These are phyloP conservation scores for Archivesica marissinica DNA, from an alignment of 1,140 invertebrate species.

Conservation along the genomic window DNA sequence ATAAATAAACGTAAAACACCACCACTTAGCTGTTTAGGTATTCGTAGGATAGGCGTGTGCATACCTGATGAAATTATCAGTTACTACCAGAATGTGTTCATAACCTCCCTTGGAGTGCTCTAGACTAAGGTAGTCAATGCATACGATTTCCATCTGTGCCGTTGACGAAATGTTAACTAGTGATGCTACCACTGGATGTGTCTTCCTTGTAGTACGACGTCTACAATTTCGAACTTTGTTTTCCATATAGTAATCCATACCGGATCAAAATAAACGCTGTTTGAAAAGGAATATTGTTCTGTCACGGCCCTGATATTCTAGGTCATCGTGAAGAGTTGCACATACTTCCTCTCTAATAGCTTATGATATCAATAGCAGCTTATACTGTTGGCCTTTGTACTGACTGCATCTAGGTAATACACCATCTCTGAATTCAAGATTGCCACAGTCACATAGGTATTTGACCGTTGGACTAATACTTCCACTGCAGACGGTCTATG, in stretches of 20 bases:
- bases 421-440: conserved; percentile 49
- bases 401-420: conserved; percentile 36
- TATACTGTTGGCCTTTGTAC: conserved; percentile 5
- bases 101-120: conserved; percentile 11
- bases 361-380: conserved; percentile 41
- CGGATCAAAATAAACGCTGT: conserved; percentile 53
- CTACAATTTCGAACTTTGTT: neutral
- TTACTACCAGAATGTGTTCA: neutral
- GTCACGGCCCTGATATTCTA: too few species aligned
- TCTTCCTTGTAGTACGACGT: neutral
- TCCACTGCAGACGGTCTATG: neutral
- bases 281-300: conserved; percentile 30
- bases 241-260: conserved; percentile 55
- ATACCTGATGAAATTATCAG: too few species aligned
- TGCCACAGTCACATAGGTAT: conserved; percentile 47
- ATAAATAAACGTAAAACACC: too few species aligned
- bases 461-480: neutral
- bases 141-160: conserved; percentile 33
- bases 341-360: conserved; percentile 31
- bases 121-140: conserved; percentile 6
- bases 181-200: neutral
- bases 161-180: conserved; percentile 15
- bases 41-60: too few species aligned
- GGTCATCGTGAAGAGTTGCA: neutral
- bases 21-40: too few species aligned